These are phyloP conservation scores for Digitonthophagus gazella DNA, from an alignment of 2,888 invertebrate genomes.

Conservation along the genomic window DNA sequence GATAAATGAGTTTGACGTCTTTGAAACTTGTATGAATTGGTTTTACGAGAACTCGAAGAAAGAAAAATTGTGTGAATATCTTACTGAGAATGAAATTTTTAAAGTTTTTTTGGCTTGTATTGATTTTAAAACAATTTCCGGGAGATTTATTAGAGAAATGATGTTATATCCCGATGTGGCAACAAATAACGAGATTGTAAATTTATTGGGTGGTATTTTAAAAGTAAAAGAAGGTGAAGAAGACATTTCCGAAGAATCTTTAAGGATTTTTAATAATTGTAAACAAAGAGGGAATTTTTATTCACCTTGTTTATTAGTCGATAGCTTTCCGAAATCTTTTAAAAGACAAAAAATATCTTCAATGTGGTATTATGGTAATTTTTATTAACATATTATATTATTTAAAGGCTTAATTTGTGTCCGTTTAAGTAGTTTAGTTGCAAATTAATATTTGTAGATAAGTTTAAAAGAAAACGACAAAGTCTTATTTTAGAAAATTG, in stretches of 20 bases:
- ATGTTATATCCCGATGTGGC: conserved; percentile 39
- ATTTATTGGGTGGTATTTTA: conserved; percentile 38
- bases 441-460: conserved; percentile 28
- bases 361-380: conserved; percentile 24
- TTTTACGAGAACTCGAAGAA: conserved; percentile 41
- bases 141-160: conserved; percentile 41
- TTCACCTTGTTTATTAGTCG: conserved; percentile 21
- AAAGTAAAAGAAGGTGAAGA: conserved; percentile 32
- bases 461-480: conserved; percentile 34
- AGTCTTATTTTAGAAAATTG: conserved; percentile 28
- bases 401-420: background rate
- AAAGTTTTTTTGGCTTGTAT: conserved; percentile 43
- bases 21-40: conserved; percentile 47
- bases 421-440: background rate
- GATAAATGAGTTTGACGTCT: conserved; percentile 45
- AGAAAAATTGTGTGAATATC: conserved; percentile 6
- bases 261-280: conserved; percentile 17
- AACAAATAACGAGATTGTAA: conserved; percentile 34
- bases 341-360: conserved; percentile 13
- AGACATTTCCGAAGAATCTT: conserved; percentile 4
- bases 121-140: conserved; percentile 38
- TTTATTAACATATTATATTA: too few species aligned
- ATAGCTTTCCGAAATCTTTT: conserved; percentile 1
- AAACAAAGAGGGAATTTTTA: conserved; percentile 20
- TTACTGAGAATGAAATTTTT: conserved; percentile 30